phyloP scores from a whole-genome alignment of 1,140 invertebrate genomes.

The Brachionus calyciflorus region DNA sequence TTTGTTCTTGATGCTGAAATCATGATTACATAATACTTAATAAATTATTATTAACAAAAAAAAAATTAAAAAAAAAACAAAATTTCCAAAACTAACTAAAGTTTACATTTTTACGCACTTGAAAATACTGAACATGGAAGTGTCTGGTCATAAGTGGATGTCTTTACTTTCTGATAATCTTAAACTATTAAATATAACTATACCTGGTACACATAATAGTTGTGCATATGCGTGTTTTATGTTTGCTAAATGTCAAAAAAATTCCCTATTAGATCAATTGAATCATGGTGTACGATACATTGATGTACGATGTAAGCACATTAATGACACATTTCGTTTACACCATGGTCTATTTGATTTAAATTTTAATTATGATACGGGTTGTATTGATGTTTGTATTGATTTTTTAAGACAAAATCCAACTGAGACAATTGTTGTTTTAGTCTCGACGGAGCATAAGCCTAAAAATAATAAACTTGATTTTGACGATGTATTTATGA shows the following conservation, averaged over 20 bases:
- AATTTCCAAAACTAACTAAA: constrained; percentile 1
- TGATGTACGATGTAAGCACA: constrained; percentile 27
- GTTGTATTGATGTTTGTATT: constrained; percentile 12
- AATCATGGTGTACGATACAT: constrained; percentile 9
- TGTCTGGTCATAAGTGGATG: constrained; percentile 9
- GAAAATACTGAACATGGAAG: background rate
- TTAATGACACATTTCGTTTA: constrained; percentile 19
- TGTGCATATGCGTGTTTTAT: constrained; percentile 2
- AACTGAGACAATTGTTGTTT: background rate
- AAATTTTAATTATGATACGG: constrained; percentile 8
- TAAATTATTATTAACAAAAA: constrained; percentile 25
- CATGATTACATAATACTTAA: constrained; percentile 18
- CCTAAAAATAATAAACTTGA: constrained; percentile 8
- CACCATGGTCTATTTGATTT: constrained; percentile 30
- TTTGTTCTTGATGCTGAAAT: no score
- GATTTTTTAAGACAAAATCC: constrained; percentile 11
- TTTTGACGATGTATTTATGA: constrained; percentile 33
- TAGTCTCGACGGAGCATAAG: constrained; percentile 10
- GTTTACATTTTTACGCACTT: constrained; percentile 12
- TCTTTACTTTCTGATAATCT: background rate
- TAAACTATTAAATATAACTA: background rate
- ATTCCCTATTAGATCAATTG: background rate
- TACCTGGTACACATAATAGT: constrained; percentile 39
- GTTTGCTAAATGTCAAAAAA: constrained; percentile 42
- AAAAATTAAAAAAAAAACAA: background rate